Conservation (phyloP, 1,140 invertebrate genomes). For the Drosophila lacteicornis region DNA sequence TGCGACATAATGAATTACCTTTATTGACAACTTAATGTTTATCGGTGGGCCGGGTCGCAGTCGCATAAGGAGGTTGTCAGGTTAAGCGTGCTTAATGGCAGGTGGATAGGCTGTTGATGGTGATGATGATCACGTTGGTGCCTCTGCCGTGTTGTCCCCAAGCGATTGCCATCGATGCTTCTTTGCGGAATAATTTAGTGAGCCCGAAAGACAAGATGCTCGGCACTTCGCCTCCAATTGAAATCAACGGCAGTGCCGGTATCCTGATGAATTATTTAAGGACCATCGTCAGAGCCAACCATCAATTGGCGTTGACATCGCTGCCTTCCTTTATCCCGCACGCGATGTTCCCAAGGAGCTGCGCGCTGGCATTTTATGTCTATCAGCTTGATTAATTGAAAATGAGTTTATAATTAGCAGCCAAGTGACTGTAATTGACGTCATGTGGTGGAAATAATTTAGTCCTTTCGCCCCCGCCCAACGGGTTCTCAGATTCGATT, state of each 20-base stretch:
- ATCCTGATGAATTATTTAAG: conserved; percentile 74
- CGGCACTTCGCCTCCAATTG: conserved; percentile 64
- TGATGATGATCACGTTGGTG: conserved; percentile 25
- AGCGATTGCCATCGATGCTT: conserved; percentile 53
- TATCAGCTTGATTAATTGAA: conserved; percentile 73
- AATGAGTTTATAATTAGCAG: conserved; percentile 78
- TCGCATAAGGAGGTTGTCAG: conserved; percentile 36
- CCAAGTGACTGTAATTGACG: conserved; percentile 51
- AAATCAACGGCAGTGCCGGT: conserved; percentile 57
- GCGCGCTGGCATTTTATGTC: conserved; percentile 35
- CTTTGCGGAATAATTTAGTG: conserved; percentile 75
- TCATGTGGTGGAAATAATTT: conserved; percentile 39
- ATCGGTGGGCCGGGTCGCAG: conserved; percentile 64
- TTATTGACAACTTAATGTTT: conserved; percentile 85
- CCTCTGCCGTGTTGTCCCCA: conserved; percentile 53
- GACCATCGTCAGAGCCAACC: conserved; percentile 21
- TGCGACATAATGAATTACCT: conserved; percentile 85
- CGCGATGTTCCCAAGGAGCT: conserved; percentile 47
- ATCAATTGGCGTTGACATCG: conserved; percentile 81
- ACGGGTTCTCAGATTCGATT: conserved; percentile 18
- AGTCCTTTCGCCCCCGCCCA: conserved; percentile 2
- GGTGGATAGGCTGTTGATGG: conserved; percentile 79
- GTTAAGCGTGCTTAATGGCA: conserved; percentile 71
- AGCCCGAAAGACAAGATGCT: conserved; percentile 44
- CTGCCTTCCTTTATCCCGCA: conserved; percentile 18